Evolutionary conservation across 2,113 vertebrate genomes (phyloP), one percentile per base, ranked within the genome.

Genomic region (Piprites chloris): DNA sequence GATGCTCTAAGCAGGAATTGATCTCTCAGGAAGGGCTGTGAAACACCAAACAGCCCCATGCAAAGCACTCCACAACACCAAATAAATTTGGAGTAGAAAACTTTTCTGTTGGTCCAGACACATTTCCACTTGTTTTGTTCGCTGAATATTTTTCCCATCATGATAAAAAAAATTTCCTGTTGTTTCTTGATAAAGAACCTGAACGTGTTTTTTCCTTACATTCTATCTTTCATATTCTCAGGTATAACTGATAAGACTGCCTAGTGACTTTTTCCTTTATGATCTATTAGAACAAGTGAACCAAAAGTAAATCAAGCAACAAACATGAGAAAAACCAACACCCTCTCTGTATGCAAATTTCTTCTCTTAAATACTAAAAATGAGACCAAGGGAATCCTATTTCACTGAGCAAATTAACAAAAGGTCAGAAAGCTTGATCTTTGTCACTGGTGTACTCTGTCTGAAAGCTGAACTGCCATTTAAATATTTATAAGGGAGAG

Each of bases 401-500:
- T 97, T 97, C 97, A 95, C 89, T 37, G 68, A 95, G 91, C 59
- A 97, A 98, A 97, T 93, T 97, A 96, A 95, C 91, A 84, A 96
- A 96, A 97, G 97, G 97, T 98, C 98, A 97, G 88, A 98, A 97
- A 97, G 95, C 93, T 97, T 97, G 97, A 97, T 96, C 95, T 87
- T 68, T 92, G 96, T 94, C 95, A 56, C 94, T 16, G 89, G 71
- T n/a, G 77, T 71, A 81, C 88, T 84, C n/a, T 65, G 84, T 58
- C 96, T 95, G 98, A 98, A 97, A 98, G 94, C 94, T 92, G 96
- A 97, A 33, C 97, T 91, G 19, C 37, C 88, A 63, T 77, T 97
- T 97, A 96, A 98, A 97, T 98, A 98, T 98, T 98, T 90, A 98
- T 95, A 50, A 66, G 85, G 59, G 17, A 90, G 89, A 75, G 84